phyloP scores from a whole-genome alignment of 2,797 vertebrate genomes.

The Sebastes itinus region DNA sequence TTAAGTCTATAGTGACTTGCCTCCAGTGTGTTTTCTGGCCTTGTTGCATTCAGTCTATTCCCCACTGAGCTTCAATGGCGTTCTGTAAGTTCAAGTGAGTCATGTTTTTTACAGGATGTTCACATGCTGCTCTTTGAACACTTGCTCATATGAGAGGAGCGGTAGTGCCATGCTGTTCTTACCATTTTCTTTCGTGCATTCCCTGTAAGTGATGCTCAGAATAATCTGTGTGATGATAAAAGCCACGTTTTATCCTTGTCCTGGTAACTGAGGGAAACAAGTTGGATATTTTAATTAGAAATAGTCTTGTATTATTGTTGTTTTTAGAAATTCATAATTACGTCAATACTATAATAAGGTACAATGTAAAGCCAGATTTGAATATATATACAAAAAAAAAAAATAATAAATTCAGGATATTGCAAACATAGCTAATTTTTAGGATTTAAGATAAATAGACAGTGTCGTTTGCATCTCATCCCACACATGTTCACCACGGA shows the following conservation, averaged over 20 bases:
- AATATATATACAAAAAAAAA: neutral
- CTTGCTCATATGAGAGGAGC: neutral
- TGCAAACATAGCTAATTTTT: neutral
- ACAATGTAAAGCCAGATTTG: neutral
- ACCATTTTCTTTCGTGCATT: neutral
- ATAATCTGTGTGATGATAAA: neutral
- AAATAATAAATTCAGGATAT: neutral
- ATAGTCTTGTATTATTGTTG: neutral
- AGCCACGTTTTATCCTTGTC: neutral
- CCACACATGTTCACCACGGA: neutral
- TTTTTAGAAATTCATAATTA: neutral
- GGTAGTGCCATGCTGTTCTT: neutral
- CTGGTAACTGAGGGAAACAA: neutral
- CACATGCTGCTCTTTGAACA: neutral
- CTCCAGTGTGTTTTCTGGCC: neutral
- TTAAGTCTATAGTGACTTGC: neutral
- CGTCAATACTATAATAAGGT: neutral
- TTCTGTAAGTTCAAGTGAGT: neutral
- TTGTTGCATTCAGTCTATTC: neutral
- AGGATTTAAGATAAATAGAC: neutral
- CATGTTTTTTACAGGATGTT: neutral
- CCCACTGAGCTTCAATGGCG: neutral
- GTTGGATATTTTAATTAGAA: neutral
- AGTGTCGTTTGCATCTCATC: neutral
- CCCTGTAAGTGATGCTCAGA: neutral